Evolutionary conservation across 2,797 vertebrate species (phyloP).

Genomic region (Megaceryle alcyon): DNA sequence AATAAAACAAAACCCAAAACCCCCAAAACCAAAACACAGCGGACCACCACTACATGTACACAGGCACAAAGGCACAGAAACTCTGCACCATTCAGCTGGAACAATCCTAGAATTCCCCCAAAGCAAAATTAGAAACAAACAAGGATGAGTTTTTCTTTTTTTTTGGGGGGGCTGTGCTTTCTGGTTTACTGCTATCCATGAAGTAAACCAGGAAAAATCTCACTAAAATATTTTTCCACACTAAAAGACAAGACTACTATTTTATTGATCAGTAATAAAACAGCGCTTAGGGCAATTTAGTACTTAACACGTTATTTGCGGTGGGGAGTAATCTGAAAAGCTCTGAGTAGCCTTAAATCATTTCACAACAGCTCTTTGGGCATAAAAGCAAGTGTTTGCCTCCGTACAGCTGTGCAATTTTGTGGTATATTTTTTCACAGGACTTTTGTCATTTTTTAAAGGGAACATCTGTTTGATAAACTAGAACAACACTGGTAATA

Average conservation of each 20-base stretch:
- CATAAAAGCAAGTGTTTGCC: slow-evolving; percentile 68
- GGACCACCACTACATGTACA: neutral
- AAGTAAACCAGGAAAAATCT: slow-evolving; percentile 24
- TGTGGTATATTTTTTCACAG: slow-evolving; percentile 11
- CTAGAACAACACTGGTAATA: slow-evolving; percentile 63
- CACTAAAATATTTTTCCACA: slow-evolving; percentile 48
- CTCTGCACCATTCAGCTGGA: slow-evolving; percentile 25
- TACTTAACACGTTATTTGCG: slow-evolving; percentile 66
- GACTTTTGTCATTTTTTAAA: slow-evolving; percentile 81
- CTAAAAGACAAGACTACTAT: slow-evolving; percentile 47
- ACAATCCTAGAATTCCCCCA: slow-evolving; percentile 44
- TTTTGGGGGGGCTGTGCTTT: neutral
- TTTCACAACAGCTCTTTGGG: slow-evolving; percentile 66
- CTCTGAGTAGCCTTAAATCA: slow-evolving; percentile 69
- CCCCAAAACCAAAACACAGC: neutral
- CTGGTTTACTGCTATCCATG: neutral
- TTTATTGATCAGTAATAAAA: slow-evolving; percentile 70
- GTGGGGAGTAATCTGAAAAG: slow-evolving; percentile 62
- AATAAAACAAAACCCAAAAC: neutral
- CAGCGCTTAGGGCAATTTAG: slow-evolving; percentile 56
- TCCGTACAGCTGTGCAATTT: slow-evolving; percentile 75
- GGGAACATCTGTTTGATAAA: slow-evolving; percentile 79
- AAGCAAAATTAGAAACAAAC: slow-evolving; percentile 50
- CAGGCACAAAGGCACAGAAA: neutral
- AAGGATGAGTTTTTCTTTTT: neutral